A percentile compares a stretch with the other conserved stretches of the same genome.
Conservation (phyloP, 2,888 invertebrate genomes). For the Resseliella maxima region DNA sequence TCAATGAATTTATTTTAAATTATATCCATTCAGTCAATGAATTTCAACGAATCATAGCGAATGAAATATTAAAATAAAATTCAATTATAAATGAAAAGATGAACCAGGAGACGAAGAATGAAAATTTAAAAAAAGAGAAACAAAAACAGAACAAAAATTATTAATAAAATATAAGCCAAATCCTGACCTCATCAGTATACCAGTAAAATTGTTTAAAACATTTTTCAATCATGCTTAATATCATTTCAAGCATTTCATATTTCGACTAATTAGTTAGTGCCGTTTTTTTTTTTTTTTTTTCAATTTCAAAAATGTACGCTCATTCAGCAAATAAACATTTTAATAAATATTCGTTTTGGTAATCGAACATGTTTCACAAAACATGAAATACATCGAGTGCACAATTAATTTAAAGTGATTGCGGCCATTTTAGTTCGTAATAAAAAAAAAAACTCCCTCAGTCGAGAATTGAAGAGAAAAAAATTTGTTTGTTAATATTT, state of each 20-base stretch:
- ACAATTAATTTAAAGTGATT: neutral
- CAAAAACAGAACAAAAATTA: neutral
- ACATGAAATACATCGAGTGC: neutral
- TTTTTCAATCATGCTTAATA: neutral
- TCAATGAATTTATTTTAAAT: neutral
- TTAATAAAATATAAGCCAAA: neutral
- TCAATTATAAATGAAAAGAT: neutral
- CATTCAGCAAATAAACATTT: neutral
- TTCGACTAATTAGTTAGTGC: neutral
- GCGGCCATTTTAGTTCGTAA: neutral
- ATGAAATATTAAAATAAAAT: slow-evolving; percentile 25
- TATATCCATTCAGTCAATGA: neutral
- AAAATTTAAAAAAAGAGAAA: too few relatives aligned
- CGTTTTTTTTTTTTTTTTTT: neutral
- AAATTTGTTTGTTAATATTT: too few relatives aligned
- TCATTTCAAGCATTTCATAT: neutral
- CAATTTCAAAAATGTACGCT: neutral
- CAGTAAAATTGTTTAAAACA: too few relatives aligned
- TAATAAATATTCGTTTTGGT: neutral
- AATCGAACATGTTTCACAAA: slow-evolving; percentile 19
- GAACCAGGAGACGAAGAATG: too few relatives aligned
- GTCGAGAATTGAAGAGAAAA: neutral
- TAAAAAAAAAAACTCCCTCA: neutral
- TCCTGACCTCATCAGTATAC: too few relatives aligned
- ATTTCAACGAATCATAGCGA: neutral